A percentile compares a stretch with the other conserved stretches of the same genome.
Evolutionary conservation across 2,888 invertebrate species (phyloP).

Genomic region (Acronicta psi): DNA sequence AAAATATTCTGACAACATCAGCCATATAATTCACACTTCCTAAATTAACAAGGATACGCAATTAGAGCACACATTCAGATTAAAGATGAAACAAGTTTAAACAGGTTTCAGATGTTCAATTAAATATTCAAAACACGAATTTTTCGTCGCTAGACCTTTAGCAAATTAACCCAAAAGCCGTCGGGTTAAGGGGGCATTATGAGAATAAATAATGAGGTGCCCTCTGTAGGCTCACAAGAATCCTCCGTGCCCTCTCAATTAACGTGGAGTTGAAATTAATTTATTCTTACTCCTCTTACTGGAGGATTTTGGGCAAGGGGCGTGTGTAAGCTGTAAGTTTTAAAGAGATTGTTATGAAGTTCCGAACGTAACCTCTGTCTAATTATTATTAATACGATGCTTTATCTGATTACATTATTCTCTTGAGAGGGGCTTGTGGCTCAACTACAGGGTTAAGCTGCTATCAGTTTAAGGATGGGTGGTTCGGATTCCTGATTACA

Average conservation of each 20-base stretch:
- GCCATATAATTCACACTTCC: conserved; percentile 21
- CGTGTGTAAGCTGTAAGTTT: conserved; percentile 54
- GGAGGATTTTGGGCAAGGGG: conserved; percentile 55
- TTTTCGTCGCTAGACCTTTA: conserved; percentile 71
- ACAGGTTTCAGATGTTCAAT: conserved; percentile 54
- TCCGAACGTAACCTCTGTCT: conserved; percentile 19
- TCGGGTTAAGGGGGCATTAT: conserved; percentile 76
- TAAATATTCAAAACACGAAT: conserved; percentile 70
- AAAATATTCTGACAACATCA: background rate
- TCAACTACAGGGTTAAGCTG: too few species aligned
- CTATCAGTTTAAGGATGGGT: too few species aligned
- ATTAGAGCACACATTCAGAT: conserved; percentile 51
- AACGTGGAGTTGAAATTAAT: conserved; percentile 79
- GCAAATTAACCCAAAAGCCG: conserved; percentile 76
- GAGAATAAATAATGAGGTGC: conserved; percentile 82
- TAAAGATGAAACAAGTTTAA: conserved; percentile 41
- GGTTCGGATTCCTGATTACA: too few species aligned
- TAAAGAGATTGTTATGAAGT: conserved; percentile 46
- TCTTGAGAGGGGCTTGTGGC: too few species aligned
- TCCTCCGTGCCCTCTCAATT: conserved; percentile 74
- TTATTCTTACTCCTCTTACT: conserved; percentile 77
- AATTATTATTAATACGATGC: conserved; percentile 46
- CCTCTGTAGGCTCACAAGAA: conserved; percentile 65
- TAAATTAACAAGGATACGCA: conserved; percentile 22
- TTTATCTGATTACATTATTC: conserved; percentile 32